Evolutionary conservation across 2,797 vertebrate species (phyloP).

Genomic region (Gadopsis marmoratus): DNA sequence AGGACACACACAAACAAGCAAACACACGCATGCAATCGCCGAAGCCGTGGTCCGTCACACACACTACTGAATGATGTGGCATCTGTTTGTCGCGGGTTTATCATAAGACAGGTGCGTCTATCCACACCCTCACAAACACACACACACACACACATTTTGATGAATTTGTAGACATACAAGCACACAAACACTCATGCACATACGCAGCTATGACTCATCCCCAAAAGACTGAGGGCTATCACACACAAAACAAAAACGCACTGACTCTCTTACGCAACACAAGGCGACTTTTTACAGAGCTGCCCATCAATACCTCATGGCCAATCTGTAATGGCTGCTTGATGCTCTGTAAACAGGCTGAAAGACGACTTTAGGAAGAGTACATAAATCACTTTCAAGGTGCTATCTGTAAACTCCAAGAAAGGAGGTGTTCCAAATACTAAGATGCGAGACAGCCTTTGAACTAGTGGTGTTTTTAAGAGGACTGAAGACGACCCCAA

Average conservation of each 20-base stretch:
- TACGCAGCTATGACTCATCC: slow-evolving; percentile 29
- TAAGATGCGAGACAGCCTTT: slow-evolving; percentile 42
- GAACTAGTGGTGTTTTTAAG: slow-evolving; percentile 39
- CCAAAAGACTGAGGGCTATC: slow-evolving; percentile 39
- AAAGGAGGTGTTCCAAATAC: slow-evolving; percentile 37
- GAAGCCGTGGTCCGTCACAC: slow-evolving; percentile 6
- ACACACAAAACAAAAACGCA: slow-evolving; percentile 25
- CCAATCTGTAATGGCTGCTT: slow-evolving; percentile 58
- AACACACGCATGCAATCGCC: neutral
- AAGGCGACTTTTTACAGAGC: slow-evolving; percentile 64
- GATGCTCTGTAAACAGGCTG: slow-evolving; percentile 65
- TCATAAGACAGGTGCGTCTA: slow-evolving; percentile 14
- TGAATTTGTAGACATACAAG: neutral
- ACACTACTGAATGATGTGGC: slow-evolving; percentile 22
- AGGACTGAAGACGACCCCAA: slow-evolving; percentile 44
- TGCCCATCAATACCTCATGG: slow-evolving; percentile 70
- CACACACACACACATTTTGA: slow-evolving; percentile 11
- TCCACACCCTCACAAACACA: neutral
- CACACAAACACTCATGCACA: neutral
- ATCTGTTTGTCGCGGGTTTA: slow-evolving; percentile 35
- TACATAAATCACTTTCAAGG: slow-evolving; percentile 66
- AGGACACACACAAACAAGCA: slow-evolving; percentile 32
- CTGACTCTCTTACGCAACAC: slow-evolving; percentile 47
- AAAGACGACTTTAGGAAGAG: slow-evolving; percentile 47
- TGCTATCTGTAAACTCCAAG: slow-evolving; percentile 43